Conservation (phyloP, 2,797 vertebrate species). For the Champsocephalus esox region DNA sequence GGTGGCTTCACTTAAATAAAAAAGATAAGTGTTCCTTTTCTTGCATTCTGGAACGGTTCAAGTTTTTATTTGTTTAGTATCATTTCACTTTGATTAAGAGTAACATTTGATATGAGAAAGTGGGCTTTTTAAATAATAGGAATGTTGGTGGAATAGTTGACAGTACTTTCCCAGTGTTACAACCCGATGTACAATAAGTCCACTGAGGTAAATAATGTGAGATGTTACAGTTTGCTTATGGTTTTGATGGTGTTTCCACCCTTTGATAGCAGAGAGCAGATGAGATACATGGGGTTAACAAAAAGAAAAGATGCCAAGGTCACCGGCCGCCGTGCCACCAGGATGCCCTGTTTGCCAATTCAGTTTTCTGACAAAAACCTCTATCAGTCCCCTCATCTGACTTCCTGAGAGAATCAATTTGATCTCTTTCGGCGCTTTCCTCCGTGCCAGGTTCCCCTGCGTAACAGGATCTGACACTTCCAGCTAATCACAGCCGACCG, state of each 20-base stretch:
- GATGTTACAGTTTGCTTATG: neutral
- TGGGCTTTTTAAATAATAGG: neutral
- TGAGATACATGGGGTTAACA: neutral
- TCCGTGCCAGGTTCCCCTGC: conserved; percentile 6
- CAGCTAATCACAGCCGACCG: conserved; percentile 19
- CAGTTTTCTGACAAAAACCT: conserved; percentile 11
- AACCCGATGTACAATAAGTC: neutral
- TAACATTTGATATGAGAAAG: neutral
- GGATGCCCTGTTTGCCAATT: neutral
- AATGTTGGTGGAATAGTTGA: neutral
- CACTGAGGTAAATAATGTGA: neutral
- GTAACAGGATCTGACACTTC: conserved; percentile 14
- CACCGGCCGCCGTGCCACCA: neutral
- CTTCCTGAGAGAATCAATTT: conserved; percentile 21
- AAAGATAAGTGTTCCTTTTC: too few species aligned
- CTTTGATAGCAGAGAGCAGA: neutral
- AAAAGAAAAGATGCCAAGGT: neutral
- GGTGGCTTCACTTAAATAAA: too few species aligned
- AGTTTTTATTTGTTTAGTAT: too few species aligned
- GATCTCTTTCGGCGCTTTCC: conserved; percentile 11
- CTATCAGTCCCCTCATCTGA: conserved; percentile 14
- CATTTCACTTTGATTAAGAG: too few species aligned
- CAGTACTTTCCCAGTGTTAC: neutral
- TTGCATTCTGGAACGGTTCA: too few species aligned
- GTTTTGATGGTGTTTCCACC: neutral